Evolutionary conservation across 1,140 invertebrate genomes (phyloP).

Genomic region (Hetaerina americana): DNA sequence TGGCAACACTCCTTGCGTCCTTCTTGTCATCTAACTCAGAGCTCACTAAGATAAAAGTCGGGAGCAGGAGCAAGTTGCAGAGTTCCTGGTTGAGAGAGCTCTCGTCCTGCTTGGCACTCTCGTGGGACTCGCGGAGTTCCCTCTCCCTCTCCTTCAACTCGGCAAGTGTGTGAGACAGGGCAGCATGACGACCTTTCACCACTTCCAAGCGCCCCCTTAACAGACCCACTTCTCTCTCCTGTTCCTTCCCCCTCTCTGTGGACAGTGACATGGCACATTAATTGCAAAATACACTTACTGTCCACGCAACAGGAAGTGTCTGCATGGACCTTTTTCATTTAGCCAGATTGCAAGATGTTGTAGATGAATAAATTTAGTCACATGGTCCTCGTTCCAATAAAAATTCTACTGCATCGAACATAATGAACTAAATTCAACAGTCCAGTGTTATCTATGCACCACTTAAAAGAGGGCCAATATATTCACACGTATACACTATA

Average conservation of each 20-base stretch:
- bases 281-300: too few species aligned
- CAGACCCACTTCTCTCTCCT: constrained; percentile 20
- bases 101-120: constrained; percentile 21
- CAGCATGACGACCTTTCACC: constrained; percentile 19
- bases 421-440: too few species aligned
- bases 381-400: too few species aligned
- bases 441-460: too few species aligned
- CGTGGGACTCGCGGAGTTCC: constrained; percentile 22
- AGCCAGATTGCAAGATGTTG: too few species aligned
- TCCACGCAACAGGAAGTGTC: too few species aligned
- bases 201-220: constrained; percentile 21
- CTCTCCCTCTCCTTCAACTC: constrained; percentile 22
- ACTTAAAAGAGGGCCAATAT: too few species aligned
- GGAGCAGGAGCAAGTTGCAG: constrained; percentile 24
- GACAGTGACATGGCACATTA: neutral
- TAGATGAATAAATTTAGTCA: too few species aligned
- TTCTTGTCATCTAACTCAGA: constrained; percentile 2
- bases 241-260: neutral
- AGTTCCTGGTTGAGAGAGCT: constrained; percentile 22
- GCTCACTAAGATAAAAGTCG: constrained; percentile 24
- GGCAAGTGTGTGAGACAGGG: constrained; percentile 20
- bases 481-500: too few species aligned
- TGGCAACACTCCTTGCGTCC: neutral
- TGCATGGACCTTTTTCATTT: too few species aligned
- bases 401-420: too few species aligned